These are phyloP conservation scores for Percina caprodes DNA, from an alignment of 2,113 vertebrate species.

Conservation along the genomic window DNA sequence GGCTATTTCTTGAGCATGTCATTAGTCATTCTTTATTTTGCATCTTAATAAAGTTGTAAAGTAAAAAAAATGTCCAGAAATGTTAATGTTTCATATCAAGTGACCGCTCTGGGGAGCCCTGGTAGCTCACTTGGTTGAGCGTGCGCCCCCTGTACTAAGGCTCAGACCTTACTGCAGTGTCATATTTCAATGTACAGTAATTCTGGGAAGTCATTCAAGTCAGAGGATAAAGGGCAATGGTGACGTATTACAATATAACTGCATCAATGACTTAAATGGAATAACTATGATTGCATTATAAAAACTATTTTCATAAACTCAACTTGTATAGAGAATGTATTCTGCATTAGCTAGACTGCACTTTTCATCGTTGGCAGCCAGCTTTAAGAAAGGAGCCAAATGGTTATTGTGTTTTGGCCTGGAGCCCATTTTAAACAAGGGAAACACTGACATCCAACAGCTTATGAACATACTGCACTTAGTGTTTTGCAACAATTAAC, in stretches of 20 bases:
- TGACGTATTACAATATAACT: not conserved
- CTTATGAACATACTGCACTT: not conserved
- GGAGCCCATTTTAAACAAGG: slow-evolving; percentile 8
- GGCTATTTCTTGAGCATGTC: not conserved
- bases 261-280: not conserved
- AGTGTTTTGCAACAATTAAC: not conserved
- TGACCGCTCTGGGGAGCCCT: too few relatives aligned
- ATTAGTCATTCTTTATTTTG: not conserved
- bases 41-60: not conserved
- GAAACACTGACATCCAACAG: not conserved
- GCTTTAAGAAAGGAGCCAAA: slow-evolving; percentile 33
- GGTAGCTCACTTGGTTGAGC: too few relatives aligned
- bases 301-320: slow-evolving; percentile 19
- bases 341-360: slow-evolving; percentile 7
- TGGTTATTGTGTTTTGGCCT: slow-evolving; percentile 20
- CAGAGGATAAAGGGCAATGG: not conserved
- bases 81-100: not conserved
- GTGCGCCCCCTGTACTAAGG: too few relatives aligned
- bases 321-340: slow-evolving; percentile 10
- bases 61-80: not conserved
- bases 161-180: too few relatives aligned
- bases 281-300: slow-evolving; percentile 26
- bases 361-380: slow-evolving; percentile 8
- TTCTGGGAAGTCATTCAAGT: slow-evolving; percentile 21
- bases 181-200: slow-evolving; percentile 22